phyloP scores from a whole-genome alignment of 2,888 invertebrate species.

The Coleophora flavipennella region DNA sequence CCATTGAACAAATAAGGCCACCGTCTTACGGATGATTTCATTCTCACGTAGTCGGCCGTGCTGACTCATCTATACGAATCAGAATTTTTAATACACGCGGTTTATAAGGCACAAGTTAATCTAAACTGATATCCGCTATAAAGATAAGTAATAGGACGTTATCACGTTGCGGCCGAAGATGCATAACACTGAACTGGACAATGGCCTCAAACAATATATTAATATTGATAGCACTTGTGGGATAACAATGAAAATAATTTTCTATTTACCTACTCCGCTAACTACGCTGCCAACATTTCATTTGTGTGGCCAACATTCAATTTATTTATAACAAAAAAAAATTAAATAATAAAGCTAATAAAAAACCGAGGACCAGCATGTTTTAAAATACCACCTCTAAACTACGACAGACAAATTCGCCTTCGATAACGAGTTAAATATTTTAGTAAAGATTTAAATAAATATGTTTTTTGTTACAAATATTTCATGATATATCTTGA shows the following conservation, averaged over 20 bases:
- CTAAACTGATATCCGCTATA: too few species aligned
- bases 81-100: background rate
- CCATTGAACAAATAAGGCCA: conserved; percentile 30
- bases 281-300: too few species aligned
- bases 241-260: too few species aligned
- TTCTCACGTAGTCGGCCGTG: conserved; percentile 5
- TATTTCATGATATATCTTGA: conserved; percentile 26
- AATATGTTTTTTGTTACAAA: conserved; percentile 18
- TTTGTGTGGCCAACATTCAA: too few species aligned
- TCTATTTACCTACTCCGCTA: too few species aligned
- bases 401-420: too few species aligned
- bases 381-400: conserved; percentile 7
- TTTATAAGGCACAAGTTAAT: background rate
- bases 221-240: too few species aligned
- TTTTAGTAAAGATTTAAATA: conserved; percentile 9
- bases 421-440: conserved; percentile 2
- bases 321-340: too few species aligned
- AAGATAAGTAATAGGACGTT: too few species aligned
- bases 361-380: conserved; percentile 57
- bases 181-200: too few species aligned
- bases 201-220: too few species aligned
- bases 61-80: conserved; percentile 6
- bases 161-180: too few species aligned
- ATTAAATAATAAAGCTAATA: conserved; percentile 50
- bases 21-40: conserved; percentile 13